Conservation (phyloP, 2,888 invertebrate genomes). For the Dasypolia templi region DNA sequence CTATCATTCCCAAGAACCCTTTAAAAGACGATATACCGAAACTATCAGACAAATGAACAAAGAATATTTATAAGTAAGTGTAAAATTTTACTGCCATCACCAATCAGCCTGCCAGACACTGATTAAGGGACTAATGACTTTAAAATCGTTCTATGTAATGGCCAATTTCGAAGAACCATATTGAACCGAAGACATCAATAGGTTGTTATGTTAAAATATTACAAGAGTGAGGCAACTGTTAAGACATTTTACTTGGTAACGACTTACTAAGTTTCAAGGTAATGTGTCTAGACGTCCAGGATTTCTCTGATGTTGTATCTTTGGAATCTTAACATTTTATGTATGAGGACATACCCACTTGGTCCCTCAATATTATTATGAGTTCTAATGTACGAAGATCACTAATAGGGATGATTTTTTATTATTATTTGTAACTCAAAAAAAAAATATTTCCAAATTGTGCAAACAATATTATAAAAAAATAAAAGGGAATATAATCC, state of each 20-base stretch:
- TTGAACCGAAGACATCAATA: slow-evolving; percentile 19
- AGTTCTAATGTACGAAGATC: neutral
- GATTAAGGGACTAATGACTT: slow-evolving; percentile 37
- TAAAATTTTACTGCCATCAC: slow-evolving; percentile 40
- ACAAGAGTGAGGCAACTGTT: slow-evolving; percentile 30
- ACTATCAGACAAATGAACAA: neutral
- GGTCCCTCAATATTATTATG: fast-evolving
- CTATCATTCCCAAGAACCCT: too few relatives aligned
- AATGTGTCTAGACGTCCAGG: slow-evolving; percentile 49
- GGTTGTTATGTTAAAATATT: slow-evolving; percentile 42
- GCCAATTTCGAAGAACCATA: slow-evolving; percentile 44
- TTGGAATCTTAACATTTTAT: slow-evolving; percentile 5
- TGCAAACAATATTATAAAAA: too few relatives aligned
- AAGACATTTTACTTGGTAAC: slow-evolving; percentile 40
- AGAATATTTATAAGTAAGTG: neutral
- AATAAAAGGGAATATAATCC: too few relatives aligned
- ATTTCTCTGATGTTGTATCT: slow-evolving; percentile 24
- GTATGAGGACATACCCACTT: neutral
- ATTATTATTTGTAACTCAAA: too few relatives aligned
- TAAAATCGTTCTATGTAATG: slow-evolving; percentile 32
- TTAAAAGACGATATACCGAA: too few relatives aligned
- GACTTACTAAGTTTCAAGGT: slow-evolving; percentile 29
- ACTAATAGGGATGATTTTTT: too few relatives aligned
- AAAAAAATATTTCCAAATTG: too few relatives aligned
- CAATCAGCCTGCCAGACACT: slow-evolving; percentile 24